Percentiles rank a stretch among this genome's conserved stretches.
Conservation (phyloP, 2,797 vertebrate species). For the Taeniopygia guttata region DNA sequence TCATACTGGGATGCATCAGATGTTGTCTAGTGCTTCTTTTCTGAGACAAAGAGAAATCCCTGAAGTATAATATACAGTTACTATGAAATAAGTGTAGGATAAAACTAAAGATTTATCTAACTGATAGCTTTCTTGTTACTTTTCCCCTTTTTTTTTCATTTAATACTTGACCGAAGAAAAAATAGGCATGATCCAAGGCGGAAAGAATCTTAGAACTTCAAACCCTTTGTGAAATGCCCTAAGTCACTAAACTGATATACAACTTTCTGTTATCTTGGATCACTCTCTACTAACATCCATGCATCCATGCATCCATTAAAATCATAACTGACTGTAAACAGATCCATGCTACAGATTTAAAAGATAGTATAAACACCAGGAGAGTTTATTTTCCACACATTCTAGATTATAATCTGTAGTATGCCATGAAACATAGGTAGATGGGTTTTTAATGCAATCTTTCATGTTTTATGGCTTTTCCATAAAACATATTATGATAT, state of each 20-base stretch:
- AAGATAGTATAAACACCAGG: neutral
- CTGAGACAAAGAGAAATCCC: neutral
- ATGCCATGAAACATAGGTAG: neutral
- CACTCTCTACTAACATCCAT: neutral
- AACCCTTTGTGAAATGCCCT: neutral
- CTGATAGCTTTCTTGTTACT: neutral
- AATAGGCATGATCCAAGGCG: neutral
- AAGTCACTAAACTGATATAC: neutral
- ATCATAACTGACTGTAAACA: neutral
- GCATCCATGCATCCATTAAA: neutral
- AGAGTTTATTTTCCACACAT: neutral
- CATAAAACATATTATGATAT: neutral
- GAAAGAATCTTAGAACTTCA: neutral
- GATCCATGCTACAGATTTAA: neutral
- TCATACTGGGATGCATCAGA: neutral
- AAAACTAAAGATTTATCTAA: neutral
- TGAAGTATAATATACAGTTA: neutral
- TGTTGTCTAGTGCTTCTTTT: neutral
- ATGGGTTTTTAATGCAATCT: neutral
- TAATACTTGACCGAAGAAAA: neutral
- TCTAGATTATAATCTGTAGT: neutral
- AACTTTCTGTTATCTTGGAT: neutral
- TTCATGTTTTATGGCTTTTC: neutral
- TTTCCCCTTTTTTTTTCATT: neutral
- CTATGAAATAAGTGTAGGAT: neutral